Conservation (phyloP, 2,797 vertebrate species). For the Pangasius mekongensis region DNA sequence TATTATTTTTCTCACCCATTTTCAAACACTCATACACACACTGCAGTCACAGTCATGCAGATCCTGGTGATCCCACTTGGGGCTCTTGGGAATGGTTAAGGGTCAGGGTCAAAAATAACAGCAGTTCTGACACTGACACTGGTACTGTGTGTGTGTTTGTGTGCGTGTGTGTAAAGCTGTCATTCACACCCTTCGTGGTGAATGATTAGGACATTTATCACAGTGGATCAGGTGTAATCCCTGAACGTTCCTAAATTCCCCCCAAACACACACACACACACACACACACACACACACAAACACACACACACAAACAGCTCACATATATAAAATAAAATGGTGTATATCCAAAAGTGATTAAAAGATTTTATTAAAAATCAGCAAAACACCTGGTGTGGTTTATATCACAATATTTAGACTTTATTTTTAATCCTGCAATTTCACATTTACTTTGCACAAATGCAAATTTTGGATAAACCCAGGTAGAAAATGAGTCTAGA, state of each 20-base stretch:
- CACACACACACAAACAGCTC: background rate
- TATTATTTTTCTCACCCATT: background rate
- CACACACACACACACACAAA: background rate
- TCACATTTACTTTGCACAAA: background rate
- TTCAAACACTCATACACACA: background rate
- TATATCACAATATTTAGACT: background rate
- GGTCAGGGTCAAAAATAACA: background rate
- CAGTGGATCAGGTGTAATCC: background rate
- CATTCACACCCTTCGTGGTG: constrained; percentile 16
- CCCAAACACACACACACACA: background rate
- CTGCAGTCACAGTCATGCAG: background rate
- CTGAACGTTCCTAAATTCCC: background rate
- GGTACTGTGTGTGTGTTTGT: background rate
- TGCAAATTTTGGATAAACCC: background rate
- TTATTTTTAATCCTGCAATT: background rate
- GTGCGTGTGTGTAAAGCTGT: constrained; percentile 16
- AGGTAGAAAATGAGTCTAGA: background rate
- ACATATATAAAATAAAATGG: background rate
- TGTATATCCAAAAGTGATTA: background rate
- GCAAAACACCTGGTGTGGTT: background rate
- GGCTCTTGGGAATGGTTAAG: background rate
- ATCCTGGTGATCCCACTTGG: too few relatives aligned
- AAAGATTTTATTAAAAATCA: background rate
- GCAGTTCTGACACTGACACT: background rate
- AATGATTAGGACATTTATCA: background rate